phyloP scores from a whole-genome alignment of 2,113 vertebrate species.

The Carassius carassius region DNA sequence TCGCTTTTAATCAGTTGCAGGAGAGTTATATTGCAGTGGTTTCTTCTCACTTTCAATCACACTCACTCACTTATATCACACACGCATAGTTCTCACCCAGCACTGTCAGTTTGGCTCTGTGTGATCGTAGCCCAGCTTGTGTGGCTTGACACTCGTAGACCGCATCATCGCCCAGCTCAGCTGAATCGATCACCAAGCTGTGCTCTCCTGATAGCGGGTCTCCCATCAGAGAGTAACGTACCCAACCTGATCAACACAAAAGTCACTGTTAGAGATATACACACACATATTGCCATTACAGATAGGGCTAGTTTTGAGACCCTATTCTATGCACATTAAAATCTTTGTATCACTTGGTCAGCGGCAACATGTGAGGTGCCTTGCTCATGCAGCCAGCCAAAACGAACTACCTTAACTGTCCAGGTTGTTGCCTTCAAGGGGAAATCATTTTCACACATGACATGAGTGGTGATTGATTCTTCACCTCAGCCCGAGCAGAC shows the following conservation, averaged over 20 bases:
- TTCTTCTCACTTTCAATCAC: background rate
- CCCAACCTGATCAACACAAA: conserved; percentile 80
- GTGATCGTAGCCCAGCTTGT: conserved; percentile 85
- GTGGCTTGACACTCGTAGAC: conserved; percentile 90
- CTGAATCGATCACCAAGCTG: conserved; percentile 84
- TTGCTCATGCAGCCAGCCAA: background rate
- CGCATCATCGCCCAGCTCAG: conserved; percentile 85
- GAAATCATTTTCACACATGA: conserved; percentile 63
- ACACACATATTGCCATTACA: conserved; percentile 47
- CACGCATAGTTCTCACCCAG: conserved; percentile 75
- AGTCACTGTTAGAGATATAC: conserved; percentile 59
- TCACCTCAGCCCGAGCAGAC: conserved; percentile 66
- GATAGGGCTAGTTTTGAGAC: background rate
- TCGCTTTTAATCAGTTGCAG: conserved; percentile 43
- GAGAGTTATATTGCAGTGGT: background rate
- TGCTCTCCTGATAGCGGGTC: conserved; percentile 83
- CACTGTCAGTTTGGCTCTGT: conserved; percentile 83
- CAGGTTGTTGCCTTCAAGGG: conserved; percentile 19
- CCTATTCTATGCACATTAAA: background rate
- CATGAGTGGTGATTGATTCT: conserved; percentile 76
- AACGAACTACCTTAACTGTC: conserved; percentile 11
- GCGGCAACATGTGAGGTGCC: conserved; percentile 54
- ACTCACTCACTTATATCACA: conserved; percentile 22
- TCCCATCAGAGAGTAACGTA: conserved; percentile 86
- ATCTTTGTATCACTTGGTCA: background rate